These are phyloP conservation scores for Dryadula phaetusa DNA, from an alignment of 2,888 invertebrate genomes.

Conservation along the genomic window DNA sequence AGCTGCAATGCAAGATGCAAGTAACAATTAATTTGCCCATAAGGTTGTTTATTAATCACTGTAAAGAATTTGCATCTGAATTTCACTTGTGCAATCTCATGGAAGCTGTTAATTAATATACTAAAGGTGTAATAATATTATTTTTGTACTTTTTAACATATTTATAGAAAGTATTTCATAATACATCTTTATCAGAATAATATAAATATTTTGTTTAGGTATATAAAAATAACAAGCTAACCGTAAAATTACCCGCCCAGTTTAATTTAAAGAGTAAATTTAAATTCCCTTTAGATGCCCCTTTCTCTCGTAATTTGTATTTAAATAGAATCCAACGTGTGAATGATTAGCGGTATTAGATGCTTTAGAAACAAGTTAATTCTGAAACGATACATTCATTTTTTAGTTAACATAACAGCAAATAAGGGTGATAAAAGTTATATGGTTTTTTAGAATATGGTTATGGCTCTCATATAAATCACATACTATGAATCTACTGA, in stretches of 20 bases:
- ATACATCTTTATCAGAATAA: not conserved
- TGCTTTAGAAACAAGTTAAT: not conserved
- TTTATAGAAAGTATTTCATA: not conserved
- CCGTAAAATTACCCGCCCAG: conserved; percentile 3
- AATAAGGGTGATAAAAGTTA: not conserved
- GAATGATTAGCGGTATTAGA: not conserved
- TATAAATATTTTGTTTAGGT: not conserved
- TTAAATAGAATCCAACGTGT: conserved; percentile 3
- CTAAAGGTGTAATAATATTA: not conserved
- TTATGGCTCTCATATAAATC: not conserved
- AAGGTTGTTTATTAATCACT: conserved; percentile 15
- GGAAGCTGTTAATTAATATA: conserved; percentile 3
- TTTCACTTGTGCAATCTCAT: not conserved
- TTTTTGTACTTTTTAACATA: not conserved
- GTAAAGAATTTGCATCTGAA: conserved; percentile 12
- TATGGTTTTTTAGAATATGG: not conserved
- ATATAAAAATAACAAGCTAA: conserved; percentile 8
- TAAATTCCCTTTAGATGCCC: conserved; percentile 5
- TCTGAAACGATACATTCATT: not conserved
- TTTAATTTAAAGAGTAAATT: conserved; percentile 18
- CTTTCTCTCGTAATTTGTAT: conserved; percentile 9
- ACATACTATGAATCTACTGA: not conserved
- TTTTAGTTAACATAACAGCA: not conserved
- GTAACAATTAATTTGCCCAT: conserved; percentile 19
- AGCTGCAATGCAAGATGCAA: conserved; percentile 5